Evolutionary conservation across 2,113 vertebrate species (phyloP).

Genomic region (Phrynosoma platyrhinos): DNA sequence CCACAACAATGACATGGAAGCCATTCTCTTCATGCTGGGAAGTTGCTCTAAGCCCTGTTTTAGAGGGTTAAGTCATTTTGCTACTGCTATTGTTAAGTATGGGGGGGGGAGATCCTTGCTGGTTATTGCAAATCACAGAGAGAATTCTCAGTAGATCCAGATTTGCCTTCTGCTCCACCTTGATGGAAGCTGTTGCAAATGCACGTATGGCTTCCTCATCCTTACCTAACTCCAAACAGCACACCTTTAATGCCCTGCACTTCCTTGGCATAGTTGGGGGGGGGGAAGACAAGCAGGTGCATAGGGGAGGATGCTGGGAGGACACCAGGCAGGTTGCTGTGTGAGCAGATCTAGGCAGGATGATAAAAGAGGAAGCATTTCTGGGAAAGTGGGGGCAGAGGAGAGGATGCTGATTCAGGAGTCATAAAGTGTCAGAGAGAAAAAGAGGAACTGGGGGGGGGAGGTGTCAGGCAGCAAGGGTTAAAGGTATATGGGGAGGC

Average conservation of each 20-base stretch:
- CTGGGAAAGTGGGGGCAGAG: not conserved
- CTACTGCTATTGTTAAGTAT: not conserved
- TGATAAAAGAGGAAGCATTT: conserved; percentile 9
- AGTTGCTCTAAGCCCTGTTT: not conserved
- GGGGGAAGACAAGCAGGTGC: not conserved
- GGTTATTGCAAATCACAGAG: not conserved
- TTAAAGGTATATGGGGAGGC: not conserved
- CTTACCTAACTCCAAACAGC: too few species aligned
- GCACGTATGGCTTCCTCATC: not conserved
- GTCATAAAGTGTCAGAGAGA: not conserved
- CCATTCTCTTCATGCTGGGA: too few species aligned
- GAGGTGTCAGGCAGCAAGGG: not conserved
- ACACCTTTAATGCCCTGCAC: not conserved
- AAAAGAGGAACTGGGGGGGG: not conserved
- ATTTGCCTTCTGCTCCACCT: not conserved
- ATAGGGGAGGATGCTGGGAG: not conserved
- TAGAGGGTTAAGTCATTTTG: not conserved
- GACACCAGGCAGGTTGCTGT: not conserved
- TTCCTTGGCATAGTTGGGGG: not conserved
- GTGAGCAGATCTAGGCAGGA: conserved; percentile 33
- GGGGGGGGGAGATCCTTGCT: not conserved
- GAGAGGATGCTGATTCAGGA: not conserved
- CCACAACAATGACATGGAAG: too few species aligned
- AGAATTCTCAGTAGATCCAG: not conserved
- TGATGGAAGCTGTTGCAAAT: not conserved